A percentile compares a stretch with the other conserved stretches of the same genome.
Evolutionary conservation across 2,797 vertebrate species (phyloP).

Genomic region (Chaenodraco wilsoni): DNA sequence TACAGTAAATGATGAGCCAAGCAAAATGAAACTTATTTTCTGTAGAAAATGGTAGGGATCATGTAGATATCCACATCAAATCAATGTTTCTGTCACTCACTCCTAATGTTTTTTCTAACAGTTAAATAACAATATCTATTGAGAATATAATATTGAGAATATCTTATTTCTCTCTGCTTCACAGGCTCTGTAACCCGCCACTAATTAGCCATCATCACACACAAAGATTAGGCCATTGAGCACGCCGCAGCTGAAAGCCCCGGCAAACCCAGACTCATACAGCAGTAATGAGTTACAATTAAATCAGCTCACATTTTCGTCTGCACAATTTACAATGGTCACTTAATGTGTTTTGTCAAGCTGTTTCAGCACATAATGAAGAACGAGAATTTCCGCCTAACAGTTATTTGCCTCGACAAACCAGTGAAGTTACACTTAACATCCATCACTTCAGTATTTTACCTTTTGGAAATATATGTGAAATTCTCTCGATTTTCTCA

Average conservation of each 20-base stretch:
- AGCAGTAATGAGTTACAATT: conserved; percentile 41
- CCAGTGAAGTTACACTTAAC: background rate
- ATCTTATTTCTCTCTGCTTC: conserved; percentile 8
- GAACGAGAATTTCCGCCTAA: background rate
- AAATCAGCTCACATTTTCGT: conserved; percentile 22
- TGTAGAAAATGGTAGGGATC: background rate
- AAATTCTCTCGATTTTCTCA: background rate
- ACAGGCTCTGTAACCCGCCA: background rate
- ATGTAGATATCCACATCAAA: background rate
- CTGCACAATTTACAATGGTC: background rate
- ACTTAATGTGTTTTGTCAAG: background rate
- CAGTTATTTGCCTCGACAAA: background rate
- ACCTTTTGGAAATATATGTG: background rate
- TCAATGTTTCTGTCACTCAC: background rate
- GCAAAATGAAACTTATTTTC: background rate
- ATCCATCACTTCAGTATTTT: background rate
- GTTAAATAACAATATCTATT: background rate
- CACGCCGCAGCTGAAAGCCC: conserved; percentile 32
- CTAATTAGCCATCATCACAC: conserved; percentile 41
- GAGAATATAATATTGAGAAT: background rate
- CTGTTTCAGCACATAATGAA: too few species aligned
- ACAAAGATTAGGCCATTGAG: conserved; percentile 37
- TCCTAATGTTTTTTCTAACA: background rate
- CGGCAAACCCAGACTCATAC: conserved; percentile 7
- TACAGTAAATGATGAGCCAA: conserved; percentile 2